A percentile compares a stretch with the other conserved stretches of the same genome.
These are phyloP conservation scores for Trachymyrmex septentrionalis DNA, from an alignment of 1,140 invertebrate species.

Conservation along the genomic window DNA sequence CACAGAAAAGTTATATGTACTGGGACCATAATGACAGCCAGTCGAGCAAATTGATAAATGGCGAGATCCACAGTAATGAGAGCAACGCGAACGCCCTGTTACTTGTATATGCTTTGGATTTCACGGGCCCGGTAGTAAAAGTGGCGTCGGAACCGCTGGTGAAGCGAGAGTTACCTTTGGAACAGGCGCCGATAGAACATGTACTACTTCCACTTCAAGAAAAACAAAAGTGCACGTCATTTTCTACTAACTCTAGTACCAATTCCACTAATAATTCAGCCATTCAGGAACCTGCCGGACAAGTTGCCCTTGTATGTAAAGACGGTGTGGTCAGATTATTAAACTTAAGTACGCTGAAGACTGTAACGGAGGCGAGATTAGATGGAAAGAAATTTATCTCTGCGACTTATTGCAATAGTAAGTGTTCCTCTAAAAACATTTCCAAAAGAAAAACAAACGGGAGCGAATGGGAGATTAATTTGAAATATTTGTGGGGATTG, in stretches of 20 bases:
- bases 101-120: conserved; percentile 88
- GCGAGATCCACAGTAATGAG: conserved; percentile 77
- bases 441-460: neutral
- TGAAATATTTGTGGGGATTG: neutral
- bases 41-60: conserved; percentile 78
- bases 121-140: conserved; percentile 87
- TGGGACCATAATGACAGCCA: conserved; percentile 84
- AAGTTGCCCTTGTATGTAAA: conserved; percentile 88
- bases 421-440: conserved; percentile 71
- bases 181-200: conserved; percentile 90
- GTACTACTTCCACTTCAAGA: conserved; percentile 89
- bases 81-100: conserved; percentile 82
- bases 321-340: conserved; percentile 91
- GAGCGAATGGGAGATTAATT: neutral
- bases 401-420: conserved; percentile 92
- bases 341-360: conserved; percentile 89
- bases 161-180: conserved; percentile 88
- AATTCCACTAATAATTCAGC: conserved; percentile 50
- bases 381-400: conserved; percentile 91
- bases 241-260: conserved; percentile 48
- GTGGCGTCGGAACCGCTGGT: conserved; percentile 88
- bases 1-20: conserved; percentile 84
- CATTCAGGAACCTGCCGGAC: conserved; percentile 79
- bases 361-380: conserved; percentile 88
- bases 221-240: conserved; percentile 69